Base-by-base conservation (phyloP, 2,888 invertebrate genomes). In the Tiliacea citrago region DNA sequence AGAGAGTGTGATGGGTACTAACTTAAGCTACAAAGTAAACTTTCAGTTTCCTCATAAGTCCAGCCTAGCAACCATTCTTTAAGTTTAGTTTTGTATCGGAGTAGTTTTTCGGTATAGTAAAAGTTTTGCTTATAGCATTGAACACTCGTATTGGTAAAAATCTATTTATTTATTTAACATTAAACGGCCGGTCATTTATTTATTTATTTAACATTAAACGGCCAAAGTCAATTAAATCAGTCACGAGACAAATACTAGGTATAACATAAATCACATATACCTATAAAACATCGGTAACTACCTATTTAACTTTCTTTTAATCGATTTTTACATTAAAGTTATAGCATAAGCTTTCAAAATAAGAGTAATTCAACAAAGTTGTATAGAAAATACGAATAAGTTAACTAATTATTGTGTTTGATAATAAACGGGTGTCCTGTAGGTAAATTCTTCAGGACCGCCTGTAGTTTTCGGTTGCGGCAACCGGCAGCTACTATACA, bases 401-500 rank as follows among this genome's bases (percentile, higher is more conserved):
- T 29, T n/a, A 70, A 35, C 10, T 55, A 74, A 42, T 21, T 12
- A 16, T 35, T 35, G 8, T 47, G 47, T 4, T 16, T 8, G 0
- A 51, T 12, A 13, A 29, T 3, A 29, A 7, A 75, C 0, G 70
- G 42, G 0, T 75, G 73, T 60, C 72, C 80, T 0, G 62, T 77
- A 1, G 94, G 94, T 45, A 95, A 73, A 9, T 89, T 92, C 2
- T 82, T 79, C 2, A 95, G 76, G 0, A 89, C 47, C 0, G 76
- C 68, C 16, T 87, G 82, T 2, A 94, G 71, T 3, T 79, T 83
- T 29, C 87, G 82, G 67, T 94, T 88, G 0, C 89, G 86, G 65
- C 96, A 96, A 1, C 73, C 77, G 0, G 87, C 82, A 0, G 90
- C 89, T 0, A 80, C n/a, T 0, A 95, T 91, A 70, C 96, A 96